A percentile compares a stretch with the other conserved stretches of the same genome.
phyloP scores from a whole-genome alignment of 2,113 vertebrate genomes.

The Toxotes chatareus region DNA sequence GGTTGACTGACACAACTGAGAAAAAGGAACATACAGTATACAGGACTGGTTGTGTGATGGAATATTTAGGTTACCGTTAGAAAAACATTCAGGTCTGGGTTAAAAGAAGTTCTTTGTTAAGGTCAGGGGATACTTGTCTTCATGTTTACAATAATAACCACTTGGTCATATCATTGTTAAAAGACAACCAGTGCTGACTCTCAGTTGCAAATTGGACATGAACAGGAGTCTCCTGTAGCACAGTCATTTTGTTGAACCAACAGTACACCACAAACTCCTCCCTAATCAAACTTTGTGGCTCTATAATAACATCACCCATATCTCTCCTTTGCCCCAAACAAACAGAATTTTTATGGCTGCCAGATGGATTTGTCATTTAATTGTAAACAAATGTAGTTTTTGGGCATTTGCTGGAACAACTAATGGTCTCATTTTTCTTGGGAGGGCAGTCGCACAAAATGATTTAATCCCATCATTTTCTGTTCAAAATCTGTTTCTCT shows the following conservation, averaged over 20 bases:
- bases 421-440: not conserved
- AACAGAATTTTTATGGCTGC: not conserved
- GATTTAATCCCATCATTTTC: not conserved
- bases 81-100: not conserved
- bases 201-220: not conserved
- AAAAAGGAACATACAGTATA: not conserved
- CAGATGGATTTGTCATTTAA: not conserved
- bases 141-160: not conserved
- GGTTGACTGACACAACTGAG: not conserved
- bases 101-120: not conserved
- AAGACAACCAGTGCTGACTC: not conserved
- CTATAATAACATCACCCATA: not conserved
- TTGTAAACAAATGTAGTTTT: not conserved
- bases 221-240: not conserved
- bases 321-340: not conserved
- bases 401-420: not conserved
- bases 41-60: too few relatives aligned
- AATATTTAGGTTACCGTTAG: too few relatives aligned
- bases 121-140: not conserved
- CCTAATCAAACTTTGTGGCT: not conserved
- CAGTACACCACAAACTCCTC: not conserved
- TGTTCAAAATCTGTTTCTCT: not conserved
- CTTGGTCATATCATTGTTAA: not conserved
- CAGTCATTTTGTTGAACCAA: not conserved
- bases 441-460: not conserved